Base-by-base conservation (phyloP, 2,888 invertebrate species). In the Drosophila phalerata region DNA sequence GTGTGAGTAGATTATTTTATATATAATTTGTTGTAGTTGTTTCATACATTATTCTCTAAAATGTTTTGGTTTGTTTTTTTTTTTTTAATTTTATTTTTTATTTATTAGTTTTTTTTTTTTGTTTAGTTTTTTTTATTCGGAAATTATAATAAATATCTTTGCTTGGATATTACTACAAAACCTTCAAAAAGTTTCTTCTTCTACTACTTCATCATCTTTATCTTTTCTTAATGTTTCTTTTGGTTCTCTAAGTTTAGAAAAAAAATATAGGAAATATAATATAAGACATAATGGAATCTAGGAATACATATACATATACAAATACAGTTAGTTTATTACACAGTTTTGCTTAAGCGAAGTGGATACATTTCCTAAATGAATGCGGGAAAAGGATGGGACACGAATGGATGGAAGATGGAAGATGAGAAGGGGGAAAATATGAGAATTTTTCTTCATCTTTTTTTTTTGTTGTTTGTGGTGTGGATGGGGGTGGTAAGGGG, bases 1-100 rank as follows among this genome's bases (percentile, higher is more conserved):
- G 34, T 34, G 72, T 52, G 72, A 55, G 34, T 60, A 51, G 30
- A 25, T 62, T 57, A 49, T 53, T 60, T 48, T 49, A 37, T 49
- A 64, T 56, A 55, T 66, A 77, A 49, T 66, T 73, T 66, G 10
- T 63, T 57, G 32, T 62, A 37, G 69, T 52, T 60, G 22, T 66
- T 68, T 56, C 69, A 61, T 66, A 74, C 65, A 66, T 79, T 82
- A 69, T 74, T 74, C 62, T 49, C 83, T 78, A 88, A 88, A 79
- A 67, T 49, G 64, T 48, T 62, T 52, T 65, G 11, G 47, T 11
- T 37, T 43, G 13, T 64, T 40, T 57, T 66, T 32, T 15, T 45
- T 28, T 5, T 37, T 55, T 43, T 40, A 17, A 40, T 65, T 25
- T 8, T 43, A 37, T 6, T 28, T 53, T 43, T 43, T 25, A 40